Conservation (phyloP, 2,888 invertebrate species). For the Pinctada fucata region DNA sequence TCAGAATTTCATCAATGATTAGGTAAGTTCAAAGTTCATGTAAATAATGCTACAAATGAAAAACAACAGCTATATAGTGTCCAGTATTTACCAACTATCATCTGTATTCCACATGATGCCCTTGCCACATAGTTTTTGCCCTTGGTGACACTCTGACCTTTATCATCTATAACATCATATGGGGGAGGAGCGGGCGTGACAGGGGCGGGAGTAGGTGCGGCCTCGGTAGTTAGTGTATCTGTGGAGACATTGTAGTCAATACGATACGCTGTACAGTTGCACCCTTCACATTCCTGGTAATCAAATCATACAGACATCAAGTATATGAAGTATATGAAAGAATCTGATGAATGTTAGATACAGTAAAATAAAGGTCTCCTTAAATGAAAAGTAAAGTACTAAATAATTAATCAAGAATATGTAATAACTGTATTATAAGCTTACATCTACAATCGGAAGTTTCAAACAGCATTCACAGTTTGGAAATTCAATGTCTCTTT, state of each 20-base stretch:
- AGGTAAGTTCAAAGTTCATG: too few species aligned
- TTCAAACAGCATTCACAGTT: constrained; percentile 34
- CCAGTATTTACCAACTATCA: background rate
- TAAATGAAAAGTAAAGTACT: too few species aligned
- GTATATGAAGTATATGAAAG: too few species aligned
- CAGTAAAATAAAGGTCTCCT: too few species aligned
- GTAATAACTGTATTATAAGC: background rate
- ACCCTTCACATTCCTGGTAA: constrained; percentile 3
- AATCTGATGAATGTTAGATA: too few species aligned
- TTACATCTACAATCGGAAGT: background rate
- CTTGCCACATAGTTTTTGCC: background rate
- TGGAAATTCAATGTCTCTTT: constrained; percentile 19
- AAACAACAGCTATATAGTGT: too few species aligned
- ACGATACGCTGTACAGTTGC: constrained; percentile 18
- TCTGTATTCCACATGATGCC: constrained; percentile 34
- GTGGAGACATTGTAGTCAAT: constrained; percentile 7
- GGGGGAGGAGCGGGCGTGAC: background rate
- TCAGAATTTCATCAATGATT: too few species aligned
- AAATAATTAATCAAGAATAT: too few species aligned
- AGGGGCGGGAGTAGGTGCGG: background rate
- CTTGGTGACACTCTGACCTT: background rate
- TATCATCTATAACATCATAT: background rate
- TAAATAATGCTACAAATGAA: too few species aligned
- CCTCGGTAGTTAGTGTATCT: background rate
- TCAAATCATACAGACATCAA: too few species aligned